phyloP scores from a whole-genome alignment of 2,888 invertebrate genomes.

The Melanchra persicariae region DNA sequence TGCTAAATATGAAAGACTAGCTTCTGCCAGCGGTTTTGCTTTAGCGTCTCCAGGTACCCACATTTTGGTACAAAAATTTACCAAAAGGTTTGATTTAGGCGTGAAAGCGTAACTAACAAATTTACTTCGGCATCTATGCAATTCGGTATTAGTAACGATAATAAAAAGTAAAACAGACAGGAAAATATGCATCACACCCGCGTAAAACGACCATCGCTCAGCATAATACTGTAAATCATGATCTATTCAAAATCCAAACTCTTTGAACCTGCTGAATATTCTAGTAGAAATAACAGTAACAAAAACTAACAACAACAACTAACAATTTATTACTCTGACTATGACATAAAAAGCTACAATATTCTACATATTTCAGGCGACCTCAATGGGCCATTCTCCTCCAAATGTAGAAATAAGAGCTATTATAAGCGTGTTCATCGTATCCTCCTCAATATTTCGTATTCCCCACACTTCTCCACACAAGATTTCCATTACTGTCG shows the following conservation, averaged over 20 bases:
- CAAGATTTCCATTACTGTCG: constrained; percentile 56
- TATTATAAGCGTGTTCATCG: constrained; percentile 30
- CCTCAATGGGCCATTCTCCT: constrained; percentile 1
- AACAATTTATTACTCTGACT: background rate
- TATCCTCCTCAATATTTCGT: constrained; percentile 34
- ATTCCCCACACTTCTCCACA: constrained; percentile 45
- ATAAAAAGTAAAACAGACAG: too few species aligned
- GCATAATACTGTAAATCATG: background rate
- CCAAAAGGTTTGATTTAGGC: too few species aligned
- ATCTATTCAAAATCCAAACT: background rate
- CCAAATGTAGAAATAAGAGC: constrained; percentile 30
- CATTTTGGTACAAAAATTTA: too few species aligned
- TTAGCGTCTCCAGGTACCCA: too few species aligned
- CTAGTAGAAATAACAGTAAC: too few species aligned
- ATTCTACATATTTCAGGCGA: background rate
- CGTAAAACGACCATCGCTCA: background rate
- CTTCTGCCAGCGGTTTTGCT: too few species aligned
- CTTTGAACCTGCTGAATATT: background rate
- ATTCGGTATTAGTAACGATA: too few species aligned
- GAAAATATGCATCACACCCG: background rate
- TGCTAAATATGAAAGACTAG: too few species aligned
- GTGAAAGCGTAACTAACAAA: too few species aligned
- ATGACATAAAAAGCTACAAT: background rate
- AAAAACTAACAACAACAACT: background rate
- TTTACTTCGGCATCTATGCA: too few species aligned